Conservation (phyloP, 2,113 vertebrate genomes). For the Periophthalmus modestus region DNA sequence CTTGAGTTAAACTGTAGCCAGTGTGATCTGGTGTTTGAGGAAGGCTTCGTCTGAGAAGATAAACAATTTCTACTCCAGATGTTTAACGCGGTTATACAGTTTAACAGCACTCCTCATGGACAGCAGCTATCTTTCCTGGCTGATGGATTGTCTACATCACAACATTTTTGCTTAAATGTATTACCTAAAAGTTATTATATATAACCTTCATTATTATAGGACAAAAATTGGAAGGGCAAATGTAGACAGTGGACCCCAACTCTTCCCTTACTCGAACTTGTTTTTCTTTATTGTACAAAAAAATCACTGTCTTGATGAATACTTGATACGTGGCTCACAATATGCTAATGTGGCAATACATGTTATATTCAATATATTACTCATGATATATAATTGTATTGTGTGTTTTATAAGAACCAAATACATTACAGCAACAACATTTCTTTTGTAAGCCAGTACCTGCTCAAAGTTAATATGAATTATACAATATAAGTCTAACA, state of each 20-base stretch:
- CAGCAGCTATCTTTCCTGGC: constrained; percentile 80
- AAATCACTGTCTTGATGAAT: too few relatives aligned
- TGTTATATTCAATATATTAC: too few relatives aligned
- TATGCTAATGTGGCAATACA: too few relatives aligned
- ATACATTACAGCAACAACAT: too few relatives aligned
- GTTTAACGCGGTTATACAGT: constrained; percentile 10
- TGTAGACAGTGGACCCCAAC: constrained; percentile 66
- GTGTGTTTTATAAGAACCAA: too few relatives aligned
- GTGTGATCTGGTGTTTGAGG: constrained; percentile 81
- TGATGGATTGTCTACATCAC: constrained; percentile 76
- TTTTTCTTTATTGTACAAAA: background rate
- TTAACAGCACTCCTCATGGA: constrained; percentile 51
- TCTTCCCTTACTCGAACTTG: constrained; percentile 72
- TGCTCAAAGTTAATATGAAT: too few relatives aligned
- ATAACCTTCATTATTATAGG: constrained; percentile 50
- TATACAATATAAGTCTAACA: too few relatives aligned
- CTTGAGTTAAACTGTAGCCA: constrained; percentile 72
- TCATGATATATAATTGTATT: too few relatives aligned
- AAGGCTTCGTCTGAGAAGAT: constrained; percentile 79
- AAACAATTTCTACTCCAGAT: constrained; percentile 71
- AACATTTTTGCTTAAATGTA: background rate
- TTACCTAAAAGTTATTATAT: constrained; percentile 10
- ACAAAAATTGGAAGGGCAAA: constrained; percentile 71
- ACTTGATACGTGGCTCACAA: too few relatives aligned
- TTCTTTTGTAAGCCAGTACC: too few relatives aligned